These are phyloP conservation scores for Polydrusus cervinus DNA, from an alignment of 2,888 invertebrate species.

Conservation along the genomic window DNA sequence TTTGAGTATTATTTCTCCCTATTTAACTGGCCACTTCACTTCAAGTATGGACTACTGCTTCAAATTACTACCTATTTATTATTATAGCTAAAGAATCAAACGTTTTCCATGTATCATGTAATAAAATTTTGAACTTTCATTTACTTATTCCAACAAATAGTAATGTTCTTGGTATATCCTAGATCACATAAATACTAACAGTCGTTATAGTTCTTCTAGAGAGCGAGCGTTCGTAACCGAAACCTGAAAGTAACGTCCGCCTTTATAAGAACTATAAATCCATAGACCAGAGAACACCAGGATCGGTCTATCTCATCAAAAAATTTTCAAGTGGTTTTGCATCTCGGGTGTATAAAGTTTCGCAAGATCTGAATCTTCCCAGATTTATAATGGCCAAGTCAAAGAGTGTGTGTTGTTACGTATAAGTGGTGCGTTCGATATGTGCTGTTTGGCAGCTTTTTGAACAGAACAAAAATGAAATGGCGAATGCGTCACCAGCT, in stretches of 20 bases:
- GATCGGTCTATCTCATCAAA: constrained; percentile 52
- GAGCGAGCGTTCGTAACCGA: constrained; percentile 29
- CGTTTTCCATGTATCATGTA: too few species aligned
- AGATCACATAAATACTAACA: neutral
- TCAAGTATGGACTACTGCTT: too few species aligned
- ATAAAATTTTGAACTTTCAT: too few species aligned
- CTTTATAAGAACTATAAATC: constrained; percentile 51
- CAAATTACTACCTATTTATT: too few species aligned
- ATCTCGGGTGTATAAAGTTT: constrained; percentile 55
- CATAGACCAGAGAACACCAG: constrained; percentile 47
- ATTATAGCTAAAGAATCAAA: too few species aligned
- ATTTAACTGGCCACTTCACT: too few species aligned
- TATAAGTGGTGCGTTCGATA: constrained; percentile 36
- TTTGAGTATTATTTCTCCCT: too few species aligned
- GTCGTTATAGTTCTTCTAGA: neutral
- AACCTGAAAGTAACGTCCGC: constrained; percentile 44
- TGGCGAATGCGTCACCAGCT: too few species aligned
- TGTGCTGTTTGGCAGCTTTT: too few species aligned
- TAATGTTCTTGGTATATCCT: neutral
- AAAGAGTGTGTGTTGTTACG: constrained; percentile 38
- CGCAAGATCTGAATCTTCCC: constrained; percentile 52
- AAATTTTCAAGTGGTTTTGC: constrained; percentile 54
- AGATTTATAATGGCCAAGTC: constrained; percentile 48
- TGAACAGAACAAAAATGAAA: too few species aligned
- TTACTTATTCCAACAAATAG: too few species aligned